Percentiles rank a stretch among this genome's conserved stretches.
Conservation (phyloP, 2,888 invertebrate species). For the Napeogenes inachia region DNA sequence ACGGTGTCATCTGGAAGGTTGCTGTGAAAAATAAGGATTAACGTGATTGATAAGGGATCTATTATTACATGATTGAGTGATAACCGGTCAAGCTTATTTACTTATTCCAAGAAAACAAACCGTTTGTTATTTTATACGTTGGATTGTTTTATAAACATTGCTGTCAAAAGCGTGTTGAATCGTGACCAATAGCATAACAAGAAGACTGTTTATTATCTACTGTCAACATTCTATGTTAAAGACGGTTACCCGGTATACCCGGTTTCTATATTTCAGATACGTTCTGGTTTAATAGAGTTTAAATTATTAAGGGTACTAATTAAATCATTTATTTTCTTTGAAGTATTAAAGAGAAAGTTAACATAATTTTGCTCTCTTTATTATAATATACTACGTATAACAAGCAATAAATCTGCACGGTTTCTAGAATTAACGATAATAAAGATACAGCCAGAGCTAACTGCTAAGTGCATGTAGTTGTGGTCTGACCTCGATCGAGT, state of each 20-base stretch:
- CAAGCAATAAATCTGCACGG: background rate
- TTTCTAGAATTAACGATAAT: slow-evolving; percentile 24
- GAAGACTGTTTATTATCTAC: background rate
- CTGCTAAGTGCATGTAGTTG: slow-evolving; percentile 24
- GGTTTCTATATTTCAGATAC: too few relatives aligned
- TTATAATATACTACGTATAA: too few relatives aligned
- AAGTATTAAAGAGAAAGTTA: background rate
- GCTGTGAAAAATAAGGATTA: too few relatives aligned
- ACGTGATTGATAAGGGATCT: background rate
- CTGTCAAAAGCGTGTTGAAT: background rate
- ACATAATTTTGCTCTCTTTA: too few relatives aligned
- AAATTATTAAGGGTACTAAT: too few relatives aligned
- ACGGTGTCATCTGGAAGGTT: too few relatives aligned
- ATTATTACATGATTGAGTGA: background rate
- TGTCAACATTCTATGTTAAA: background rate
- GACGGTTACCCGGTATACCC: too few relatives aligned
- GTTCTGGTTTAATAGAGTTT: too few relatives aligned
- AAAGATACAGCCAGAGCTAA: slow-evolving; percentile 19
- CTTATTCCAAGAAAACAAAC: background rate
- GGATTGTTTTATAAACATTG: background rate
- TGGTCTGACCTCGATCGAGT: slow-evolving; percentile 25
- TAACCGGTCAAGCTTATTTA: background rate
- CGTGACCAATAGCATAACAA: background rate
- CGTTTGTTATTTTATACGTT: background rate
- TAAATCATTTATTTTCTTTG: background rate